Base-by-base conservation (phyloP, 2,888 invertebrate genomes). In the Campoplex capitator region DNA sequence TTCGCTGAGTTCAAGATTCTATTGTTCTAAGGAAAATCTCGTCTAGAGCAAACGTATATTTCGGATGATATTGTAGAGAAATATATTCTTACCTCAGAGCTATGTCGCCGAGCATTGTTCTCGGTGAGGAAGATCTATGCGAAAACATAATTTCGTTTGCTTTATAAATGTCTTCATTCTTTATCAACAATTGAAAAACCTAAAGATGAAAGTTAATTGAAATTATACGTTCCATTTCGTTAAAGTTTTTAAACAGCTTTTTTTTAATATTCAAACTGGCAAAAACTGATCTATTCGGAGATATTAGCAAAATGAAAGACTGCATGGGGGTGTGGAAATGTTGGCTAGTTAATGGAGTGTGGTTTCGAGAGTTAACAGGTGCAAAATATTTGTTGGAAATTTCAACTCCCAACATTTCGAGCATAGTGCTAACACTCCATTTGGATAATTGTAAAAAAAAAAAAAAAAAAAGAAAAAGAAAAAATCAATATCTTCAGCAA, bases 381-480 rank as follows among this genome's bases (percentile, higher is more conserved):
- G 32, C 23, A 62, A 62, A 32, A 62, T 62, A 32, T 16, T 32
- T 32, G 62, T 62, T 32, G 62, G 32, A 32, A 62, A 62, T 62
- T 8, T 32, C 3, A 6, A 32, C 13, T 62, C 62, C 32, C 6
- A 62, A 16, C 32, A 32, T 62, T 32, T 32, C 32, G 32, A 32
- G 16, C 13, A 32, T 11, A 6, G 32, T 6, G 16, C 4, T 16
- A 32, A 32, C 16, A 62, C 32, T 32, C 62, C 62, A 62, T 62
- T 62, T 62, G 32, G 62, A 32, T 62, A 62, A 62, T 62, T 32
- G 62, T 32, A 62, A 32, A 62, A 62, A 62, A 32, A 32, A 62
- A 62, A 62, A 32, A 32, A 62, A 32, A 32, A 62, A 62, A 62
- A 32, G 16, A 62, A 62, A 32, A 62, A 62, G 32, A 32, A 32